Evolutionary conservation across 2,113 vertebrate species (phyloP), one percentile per base, ranked within the genome.

Genomic region (Eublepharis macularius): DNA sequence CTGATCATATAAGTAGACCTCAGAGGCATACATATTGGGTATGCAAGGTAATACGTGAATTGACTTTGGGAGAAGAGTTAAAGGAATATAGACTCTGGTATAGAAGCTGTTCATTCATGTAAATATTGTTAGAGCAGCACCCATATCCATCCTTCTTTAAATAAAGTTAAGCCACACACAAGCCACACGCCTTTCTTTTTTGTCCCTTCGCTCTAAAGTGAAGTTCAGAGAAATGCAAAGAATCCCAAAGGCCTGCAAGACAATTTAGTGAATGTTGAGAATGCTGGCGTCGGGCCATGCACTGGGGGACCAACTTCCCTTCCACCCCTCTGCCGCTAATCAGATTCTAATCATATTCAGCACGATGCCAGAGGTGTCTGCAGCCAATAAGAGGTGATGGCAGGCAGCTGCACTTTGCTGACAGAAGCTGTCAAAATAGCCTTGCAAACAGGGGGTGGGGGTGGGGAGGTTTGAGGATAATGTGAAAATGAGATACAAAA

Each of bases 401-500:
- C 91, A 94, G 93, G 66, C 1, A 4, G 92, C 79, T 79, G 87
- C 80, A 88, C 92, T 92, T 94, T 70, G 83, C 93, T 89, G 92
- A 94, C 92, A 95, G 92, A 87, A 79, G 88, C 93, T 81, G 75
- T 91, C 91, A 90, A 89, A 51, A 77, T 75, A 92, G 87, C 16
- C 83, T 78, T 84, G 75, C 92, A 57, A 92, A 76, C 13, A 2
- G 80, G 8, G 41, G 51, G 21, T 32, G 17, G 29, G 2, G 8
- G 81, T 32, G 26, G 69, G 11, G 43, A 2, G 12, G 87, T 92
- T 92, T 14, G 92, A 88, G 72, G 89, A 91, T 90, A 92, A 93
- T 82, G 88, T 11, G 93, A 94, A 92, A 63, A 84, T 21, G 65
- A 95, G 92, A 93, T 77, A 90, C 90, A 94, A 95, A 80, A 95